Evolutionary conservation across 2,797 vertebrate genomes (phyloP).

Genomic region (Geotrypetes seraphini): DNA sequence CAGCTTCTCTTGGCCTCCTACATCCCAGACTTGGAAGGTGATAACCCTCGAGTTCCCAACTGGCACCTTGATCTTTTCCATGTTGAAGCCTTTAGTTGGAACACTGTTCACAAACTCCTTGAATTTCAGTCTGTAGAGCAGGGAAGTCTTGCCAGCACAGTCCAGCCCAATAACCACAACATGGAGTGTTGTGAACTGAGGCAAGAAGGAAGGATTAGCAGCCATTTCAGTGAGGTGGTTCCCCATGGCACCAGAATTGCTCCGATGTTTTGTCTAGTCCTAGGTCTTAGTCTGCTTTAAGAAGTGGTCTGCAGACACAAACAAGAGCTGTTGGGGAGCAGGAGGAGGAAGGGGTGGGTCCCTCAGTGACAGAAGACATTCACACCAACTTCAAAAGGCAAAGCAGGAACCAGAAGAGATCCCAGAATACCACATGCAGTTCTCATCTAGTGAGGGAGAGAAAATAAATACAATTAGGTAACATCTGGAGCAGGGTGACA

Average conservation of each 20-base stretch:
- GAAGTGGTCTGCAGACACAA: no score
- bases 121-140: slow-evolving; percentile 79
- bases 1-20: slow-evolving; percentile 82
- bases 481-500: background rate
- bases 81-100: slow-evolving; percentile 85
- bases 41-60: slow-evolving; percentile 61
- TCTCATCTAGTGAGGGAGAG: background rate
- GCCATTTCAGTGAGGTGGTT: slow-evolving; percentile 81
- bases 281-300: background rate
- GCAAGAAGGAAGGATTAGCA: slow-evolving; percentile 65
- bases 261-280: background rate
- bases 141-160: slow-evolving; percentile 75
- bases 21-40: slow-evolving; percentile 82
- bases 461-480: background rate
- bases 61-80: slow-evolving; percentile 72
- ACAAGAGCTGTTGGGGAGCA: background rate
- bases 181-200: slow-evolving; percentile 70
- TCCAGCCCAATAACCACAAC: slow-evolving; percentile 78
- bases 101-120: slow-evolving; percentile 80
- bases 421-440: no score
- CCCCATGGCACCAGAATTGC: slow-evolving; percentile 54
- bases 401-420: no score
- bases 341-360: background rate
- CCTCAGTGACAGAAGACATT: no score
- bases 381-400: no score